Evolutionary conservation across 2,888 invertebrate species (phyloP).

Genomic region (Caenorhabditis sp.): DNA sequence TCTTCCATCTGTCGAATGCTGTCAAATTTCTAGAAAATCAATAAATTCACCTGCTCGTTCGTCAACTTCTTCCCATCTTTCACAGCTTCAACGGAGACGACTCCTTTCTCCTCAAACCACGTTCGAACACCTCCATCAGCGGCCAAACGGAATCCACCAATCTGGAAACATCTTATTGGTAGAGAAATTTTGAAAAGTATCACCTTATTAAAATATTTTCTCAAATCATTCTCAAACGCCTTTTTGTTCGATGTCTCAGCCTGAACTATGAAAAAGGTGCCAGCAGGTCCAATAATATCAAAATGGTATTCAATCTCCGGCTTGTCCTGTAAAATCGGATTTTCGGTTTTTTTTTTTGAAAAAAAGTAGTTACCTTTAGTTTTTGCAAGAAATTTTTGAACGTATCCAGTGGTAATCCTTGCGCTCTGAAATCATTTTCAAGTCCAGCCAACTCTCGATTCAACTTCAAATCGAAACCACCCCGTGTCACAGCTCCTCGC

Average conservation of each 20-base stretch:
- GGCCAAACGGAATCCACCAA: slow-evolving; percentile 61
- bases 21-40: no score
- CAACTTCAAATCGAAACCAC: slow-evolving; percentile 64
- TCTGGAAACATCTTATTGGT: no score
- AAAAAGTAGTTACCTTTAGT: slow-evolving; percentile 41
- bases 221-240: slow-evolving; percentile 44
- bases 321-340: slow-evolving; percentile 61
- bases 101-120: slow-evolving; percentile 64
- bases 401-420: slow-evolving; percentile 62
- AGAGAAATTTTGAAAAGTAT: background rate
- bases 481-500: slow-evolving; percentile 44
- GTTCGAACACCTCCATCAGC: slow-evolving; percentile 52
- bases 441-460: slow-evolving; percentile 60
- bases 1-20: slow-evolving; percentile 65
- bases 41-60: slow-evolving; percentile 39
- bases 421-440: slow-evolving; percentile 58
- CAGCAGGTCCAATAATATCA: slow-evolving; percentile 62
- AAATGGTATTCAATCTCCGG: slow-evolving; percentile 60
- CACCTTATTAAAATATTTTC: slow-evolving; percentile 63
- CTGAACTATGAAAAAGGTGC: slow-evolving; percentile 61
- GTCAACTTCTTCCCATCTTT: slow-evolving; percentile 43
- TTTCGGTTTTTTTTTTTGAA: background rate
- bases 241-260: slow-evolving; percentile 60
- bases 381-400: slow-evolving; percentile 58
- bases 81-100: slow-evolving; percentile 32